Conservation (phyloP, 2,797 vertebrate genomes). For the Gobio occitaniae region DNA sequence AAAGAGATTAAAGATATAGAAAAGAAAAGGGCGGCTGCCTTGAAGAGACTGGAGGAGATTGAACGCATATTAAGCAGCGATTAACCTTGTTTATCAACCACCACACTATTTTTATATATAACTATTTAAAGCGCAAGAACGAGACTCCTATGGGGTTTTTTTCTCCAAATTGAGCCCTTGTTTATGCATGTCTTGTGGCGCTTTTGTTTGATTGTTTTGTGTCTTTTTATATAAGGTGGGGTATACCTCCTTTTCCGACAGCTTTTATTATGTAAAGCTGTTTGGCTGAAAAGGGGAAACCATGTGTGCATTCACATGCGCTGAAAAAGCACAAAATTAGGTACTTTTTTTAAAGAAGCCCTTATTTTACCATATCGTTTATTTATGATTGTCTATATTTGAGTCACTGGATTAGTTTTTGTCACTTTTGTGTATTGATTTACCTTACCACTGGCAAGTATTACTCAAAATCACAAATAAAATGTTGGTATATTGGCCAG, state of each 20-base stretch:
- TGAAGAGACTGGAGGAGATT: conserved; percentile 98
- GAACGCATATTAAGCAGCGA: conserved; percentile 97
- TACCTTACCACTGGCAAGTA: conserved; percentile 63
- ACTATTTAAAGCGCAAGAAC: conserved; percentile 59
- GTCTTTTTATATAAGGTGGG: conserved; percentile 32
- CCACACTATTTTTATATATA: conserved; percentile 71
- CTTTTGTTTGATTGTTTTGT: conserved; percentile 46
- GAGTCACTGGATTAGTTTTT: conserved; percentile 77
- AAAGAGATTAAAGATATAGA: conserved; percentile 97
- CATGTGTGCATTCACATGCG: conserved; percentile 24
- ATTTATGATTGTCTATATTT: conserved; percentile 63
- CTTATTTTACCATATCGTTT: conserved; percentile 56
- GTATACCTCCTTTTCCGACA: conserved; percentile 24
- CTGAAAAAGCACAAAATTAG: conserved; percentile 67
- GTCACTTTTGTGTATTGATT: conserved; percentile 59
- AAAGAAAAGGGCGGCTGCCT: conserved; percentile 93
- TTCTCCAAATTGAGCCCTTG: conserved; percentile 11
- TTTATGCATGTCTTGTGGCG: conserved; percentile 60
- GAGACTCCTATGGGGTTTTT: conserved; percentile 36
- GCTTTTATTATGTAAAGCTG: conserved; percentile 62
- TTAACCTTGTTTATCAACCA: conserved; percentile 73
- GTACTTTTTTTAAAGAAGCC: conserved; percentile 53
- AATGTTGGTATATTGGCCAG: conserved; percentile 61
- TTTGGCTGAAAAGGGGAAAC: conserved; percentile 60
- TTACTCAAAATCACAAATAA: conserved; percentile 65